Evolutionary conservation across 1,140 invertebrate species (phyloP).

Genomic region (Scaptomyza pallida): DNA sequence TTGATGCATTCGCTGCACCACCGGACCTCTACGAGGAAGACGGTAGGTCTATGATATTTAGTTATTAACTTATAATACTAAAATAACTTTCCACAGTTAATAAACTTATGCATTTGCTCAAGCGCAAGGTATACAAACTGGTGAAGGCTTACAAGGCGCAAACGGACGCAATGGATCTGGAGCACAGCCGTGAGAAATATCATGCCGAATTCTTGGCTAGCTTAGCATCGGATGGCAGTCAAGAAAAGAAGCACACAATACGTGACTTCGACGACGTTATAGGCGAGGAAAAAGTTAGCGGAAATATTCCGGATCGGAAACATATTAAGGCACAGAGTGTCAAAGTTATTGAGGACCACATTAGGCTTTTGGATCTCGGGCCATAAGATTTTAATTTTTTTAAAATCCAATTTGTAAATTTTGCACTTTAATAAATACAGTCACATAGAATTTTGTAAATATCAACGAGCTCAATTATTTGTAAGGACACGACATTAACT

Average conservation of each 20-base stretch:
- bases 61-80: constrained; percentile 38
- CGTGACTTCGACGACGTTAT: constrained; percentile 25
- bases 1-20: constrained; percentile 51
- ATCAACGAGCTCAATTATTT: too few relatives aligned
- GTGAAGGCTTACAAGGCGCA: not conserved
- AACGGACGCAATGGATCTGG: not conserved
- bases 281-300: constrained; percentile 65
- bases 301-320: constrained; percentile 75
- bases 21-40: constrained; percentile 69
- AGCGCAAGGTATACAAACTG: not conserved
- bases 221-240: too few relatives aligned
- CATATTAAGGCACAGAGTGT: constrained; percentile 73
- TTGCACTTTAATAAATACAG: too few relatives aligned
- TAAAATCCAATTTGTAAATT: too few relatives aligned
- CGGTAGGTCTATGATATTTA: too few relatives aligned
- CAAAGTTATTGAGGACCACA: constrained; percentile 69
- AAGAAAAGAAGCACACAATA: constrained; percentile 12
- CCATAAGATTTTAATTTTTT: constrained; percentile 12
- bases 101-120: not conserved
- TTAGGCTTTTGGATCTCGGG: too few relatives aligned
- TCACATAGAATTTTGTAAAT: too few relatives aligned
- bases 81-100: not conserved
- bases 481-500: too few relatives aligned
- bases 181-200: not conserved
- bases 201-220: not conserved